Evolutionary conservation across 2,797 vertebrate species (phyloP).

Genomic region (Spinibarbus caldwelli): DNA sequence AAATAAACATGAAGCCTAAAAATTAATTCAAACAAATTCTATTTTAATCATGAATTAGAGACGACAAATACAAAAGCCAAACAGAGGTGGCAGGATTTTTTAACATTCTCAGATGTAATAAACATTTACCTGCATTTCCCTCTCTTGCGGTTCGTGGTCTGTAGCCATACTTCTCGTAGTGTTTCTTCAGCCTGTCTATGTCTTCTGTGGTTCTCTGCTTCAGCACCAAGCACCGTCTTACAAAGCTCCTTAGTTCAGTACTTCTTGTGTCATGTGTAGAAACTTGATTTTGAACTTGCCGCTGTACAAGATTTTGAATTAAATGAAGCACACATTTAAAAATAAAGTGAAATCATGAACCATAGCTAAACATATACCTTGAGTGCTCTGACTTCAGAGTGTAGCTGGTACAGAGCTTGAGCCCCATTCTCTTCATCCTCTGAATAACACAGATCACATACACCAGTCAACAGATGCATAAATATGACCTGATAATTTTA

Average conservation of each 20-base stretch:
- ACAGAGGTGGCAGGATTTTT: no score
- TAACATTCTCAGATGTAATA: no score
- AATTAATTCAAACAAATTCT: neutral
- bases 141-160: constrained; percentile 62
- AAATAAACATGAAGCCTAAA: neutral
- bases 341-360: neutral
- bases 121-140: constrained; percentile 71
- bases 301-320: constrained; percentile 68
- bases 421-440: constrained; percentile 74
- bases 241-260: constrained; percentile 73
- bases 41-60: neutral
- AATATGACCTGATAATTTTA: neutral
- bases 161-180: constrained; percentile 88
- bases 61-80: neutral
- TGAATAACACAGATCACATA: constrained; percentile 62
- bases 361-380: constrained; percentile 82
- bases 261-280: constrained; percentile 67
- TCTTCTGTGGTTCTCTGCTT: constrained; percentile 79
- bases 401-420: constrained; percentile 79
- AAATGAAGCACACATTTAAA: neutral
- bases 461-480: neutral
- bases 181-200: constrained; percentile 77
- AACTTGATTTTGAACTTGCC: constrained; percentile 73
- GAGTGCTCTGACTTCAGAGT: constrained; percentile 77
- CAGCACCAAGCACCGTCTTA: constrained; percentile 80